Base-by-base conservation (phyloP, 37 sponge, comb jelly and placozoan species). In the Lycopodina hypogea region DNA sequence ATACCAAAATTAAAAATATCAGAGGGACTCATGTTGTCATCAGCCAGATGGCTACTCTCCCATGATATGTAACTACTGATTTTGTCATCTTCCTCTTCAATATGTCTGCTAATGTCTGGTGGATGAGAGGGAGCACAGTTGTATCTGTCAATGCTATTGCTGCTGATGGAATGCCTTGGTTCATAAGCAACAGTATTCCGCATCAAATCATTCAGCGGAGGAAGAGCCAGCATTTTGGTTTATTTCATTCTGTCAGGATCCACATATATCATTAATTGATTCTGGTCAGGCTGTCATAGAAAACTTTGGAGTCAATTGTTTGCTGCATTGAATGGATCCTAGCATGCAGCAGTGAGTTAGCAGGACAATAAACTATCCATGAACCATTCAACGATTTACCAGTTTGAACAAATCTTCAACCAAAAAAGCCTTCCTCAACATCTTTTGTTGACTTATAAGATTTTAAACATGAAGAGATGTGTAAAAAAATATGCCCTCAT, bases 201-300 rank as follows among this genome's bases (percentile, higher is more conserved):
- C 89, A 88, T 83, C 59, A 84, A 88, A 42, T 88, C 89, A 51
- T 88, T 84, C 26, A 82, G 58, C n/a, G n/a, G n/a, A 23, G 81
- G 60, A 17, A 78, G 50, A 9, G 73, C 75, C 12, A 32, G 66
- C 30, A 4, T 36, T 39, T 39, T 9, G 8, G 48, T 12, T 23
- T 6, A 8, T 34, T 32, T 4, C 26, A 65, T 42, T 1, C 39
- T 42, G 70, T 26, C 41, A 38, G 70, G 45, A 70, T 42, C 45
- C 22, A 41, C 36, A 12, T 70, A 23, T 4, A 42, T 9, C 15
- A 42, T 22, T 35, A 18, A 22, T 42, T 41, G 41, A 26, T 22
- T 14, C 41, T 56, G 48, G 34, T 33, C 33, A 23, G 53, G 42
- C 24, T 36, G 18, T 19, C 29, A 33, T 30, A n/a, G 33, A 55